phyloP scores from a whole-genome alignment of 1,140 invertebrate genomes.

The Pseudomyrmex pallidus region DNA sequence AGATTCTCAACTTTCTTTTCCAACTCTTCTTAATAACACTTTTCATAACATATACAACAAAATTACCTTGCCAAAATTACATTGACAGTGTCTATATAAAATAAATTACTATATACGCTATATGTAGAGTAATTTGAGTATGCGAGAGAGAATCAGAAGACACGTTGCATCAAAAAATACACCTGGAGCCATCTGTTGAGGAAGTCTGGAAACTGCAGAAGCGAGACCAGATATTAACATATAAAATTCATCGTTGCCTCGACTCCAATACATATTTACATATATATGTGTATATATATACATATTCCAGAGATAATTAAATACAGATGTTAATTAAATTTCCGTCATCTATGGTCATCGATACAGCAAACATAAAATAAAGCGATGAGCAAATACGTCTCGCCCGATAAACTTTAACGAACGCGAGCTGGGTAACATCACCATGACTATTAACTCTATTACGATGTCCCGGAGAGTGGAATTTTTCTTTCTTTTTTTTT shows the following conservation, averaged over 20 bases:
- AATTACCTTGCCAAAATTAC: too few relatives aligned
- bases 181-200: slow-evolving; percentile 48
- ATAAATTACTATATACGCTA: too few relatives aligned
- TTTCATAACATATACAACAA: too few relatives aligned
- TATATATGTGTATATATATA: too few relatives aligned
- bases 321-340: slow-evolving; percentile 22
- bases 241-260: not conserved
- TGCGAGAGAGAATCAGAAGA: not conserved
- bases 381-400: not conserved
- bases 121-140: not conserved
- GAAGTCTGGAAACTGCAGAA: slow-evolving; percentile 20
- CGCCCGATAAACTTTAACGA: not conserved
- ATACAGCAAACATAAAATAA: slow-evolving; percentile 15
- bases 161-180: slow-evolving; percentile 20
- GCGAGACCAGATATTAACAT: not conserved
- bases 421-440: not conserved
- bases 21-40: too few relatives aligned
- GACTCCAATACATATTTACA: too few relatives aligned
- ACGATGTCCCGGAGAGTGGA: too few relatives aligned
- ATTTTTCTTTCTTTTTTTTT: not conserved
- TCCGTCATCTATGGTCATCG: not conserved
- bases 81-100: too few relatives aligned
- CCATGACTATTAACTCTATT: not conserved
- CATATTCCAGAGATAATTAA: not conserved
- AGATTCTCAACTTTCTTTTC: too few relatives aligned